phyloP scores from a whole-genome alignment of 2,888 invertebrate species.

The Tupiocoris notatus region DNA sequence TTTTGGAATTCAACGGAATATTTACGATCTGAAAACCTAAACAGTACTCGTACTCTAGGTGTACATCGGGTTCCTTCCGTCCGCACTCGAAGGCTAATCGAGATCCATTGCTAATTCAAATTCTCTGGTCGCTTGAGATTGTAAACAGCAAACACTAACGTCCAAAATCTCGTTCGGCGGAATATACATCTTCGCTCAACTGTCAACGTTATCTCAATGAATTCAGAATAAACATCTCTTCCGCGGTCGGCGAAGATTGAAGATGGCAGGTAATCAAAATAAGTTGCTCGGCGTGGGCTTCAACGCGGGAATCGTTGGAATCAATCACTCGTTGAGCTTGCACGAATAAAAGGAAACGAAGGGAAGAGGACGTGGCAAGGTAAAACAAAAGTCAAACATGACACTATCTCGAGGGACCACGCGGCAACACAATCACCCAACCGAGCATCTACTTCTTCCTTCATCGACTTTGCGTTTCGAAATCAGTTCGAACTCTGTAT shows the following conservation, averaged over 20 bases:
- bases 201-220: not conserved
- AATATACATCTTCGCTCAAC: too few relatives aligned
- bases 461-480: not conserved
- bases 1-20: too few relatives aligned
- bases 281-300: not conserved
- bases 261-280: not conserved
- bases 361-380: not conserved
- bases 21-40: too few relatives aligned
- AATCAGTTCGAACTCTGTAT: too few relatives aligned
- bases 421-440: not conserved
- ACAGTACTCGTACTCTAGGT: too few relatives aligned
- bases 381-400: not conserved
- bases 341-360: not conserved
- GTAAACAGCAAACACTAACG: too few relatives aligned
- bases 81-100: too few relatives aligned
- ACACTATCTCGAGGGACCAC: not conserved
- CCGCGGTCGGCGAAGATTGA: not conserved
- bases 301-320: not conserved
- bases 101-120: too few relatives aligned
- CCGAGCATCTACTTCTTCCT: not conserved
- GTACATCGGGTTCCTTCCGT: too few relatives aligned
- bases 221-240: not conserved
- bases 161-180: too few relatives aligned
- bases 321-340: not conserved
- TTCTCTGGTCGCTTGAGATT: too few relatives aligned